phyloP scores from a whole-genome alignment of 2,888 invertebrate species.

The Phengaris alcon region DNA sequence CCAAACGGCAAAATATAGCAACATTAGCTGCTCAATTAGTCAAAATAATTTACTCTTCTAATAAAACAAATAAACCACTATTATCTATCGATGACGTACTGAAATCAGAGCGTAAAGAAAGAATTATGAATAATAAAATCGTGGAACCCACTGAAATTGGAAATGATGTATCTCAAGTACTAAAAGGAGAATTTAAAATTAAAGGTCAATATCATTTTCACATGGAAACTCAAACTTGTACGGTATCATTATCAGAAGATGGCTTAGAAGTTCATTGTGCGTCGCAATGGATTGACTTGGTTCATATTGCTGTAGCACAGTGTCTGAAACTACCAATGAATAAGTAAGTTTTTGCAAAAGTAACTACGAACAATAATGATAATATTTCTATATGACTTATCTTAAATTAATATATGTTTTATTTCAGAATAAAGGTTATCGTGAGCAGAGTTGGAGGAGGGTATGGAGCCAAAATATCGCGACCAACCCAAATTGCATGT shows the following conservation, averaged over 20 bases:
- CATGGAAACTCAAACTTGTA: constrained; percentile 85
- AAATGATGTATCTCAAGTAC: constrained; percentile 58
- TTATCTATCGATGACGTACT: constrained; percentile 60
- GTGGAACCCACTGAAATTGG: constrained; percentile 60
- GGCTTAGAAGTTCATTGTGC: constrained; percentile 83
- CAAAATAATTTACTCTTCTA: constrained; percentile 65
- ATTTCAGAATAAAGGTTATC: constrained; percentile 78
- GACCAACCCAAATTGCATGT: constrained; percentile 76
- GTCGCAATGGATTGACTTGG: constrained; percentile 82
- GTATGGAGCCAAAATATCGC: constrained; percentile 82
- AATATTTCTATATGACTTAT: too few species aligned
- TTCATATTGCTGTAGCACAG: constrained; percentile 78
- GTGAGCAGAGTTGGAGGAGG: constrained; percentile 83
- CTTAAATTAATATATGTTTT: too few species aligned
- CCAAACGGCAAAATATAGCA: constrained; percentile 75
- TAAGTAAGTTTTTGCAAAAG: constrained; percentile 54
- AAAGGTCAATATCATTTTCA: constrained; percentile 86
- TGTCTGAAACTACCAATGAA: constrained; percentile 78
- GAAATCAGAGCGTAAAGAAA: constrained; percentile 53
- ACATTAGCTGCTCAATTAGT: constrained; percentile 77
- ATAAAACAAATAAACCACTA: constrained; percentile 55
- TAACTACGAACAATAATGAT: too few species aligned
- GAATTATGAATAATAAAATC: constrained; percentile 49
- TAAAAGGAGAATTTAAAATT: constrained; percentile 78
- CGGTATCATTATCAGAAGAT: constrained; percentile 84